phyloP scores from a whole-genome alignment of 2,888 invertebrate species.

The Cheilosia grossa region DNA sequence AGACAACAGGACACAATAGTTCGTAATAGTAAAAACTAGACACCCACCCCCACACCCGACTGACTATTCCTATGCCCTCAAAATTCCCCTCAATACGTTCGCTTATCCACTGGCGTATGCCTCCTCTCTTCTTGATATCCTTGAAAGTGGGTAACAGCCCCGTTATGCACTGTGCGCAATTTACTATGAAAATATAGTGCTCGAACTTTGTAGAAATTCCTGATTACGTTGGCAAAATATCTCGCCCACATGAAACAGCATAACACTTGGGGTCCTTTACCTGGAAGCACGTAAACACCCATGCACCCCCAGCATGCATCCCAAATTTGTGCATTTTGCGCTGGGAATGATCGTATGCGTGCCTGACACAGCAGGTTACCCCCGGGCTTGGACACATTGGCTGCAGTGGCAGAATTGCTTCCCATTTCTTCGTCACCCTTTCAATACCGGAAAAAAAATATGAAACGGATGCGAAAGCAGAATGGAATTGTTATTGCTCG shows the following conservation, averaged over 20 bases:
- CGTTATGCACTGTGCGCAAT: conserved; percentile 5
- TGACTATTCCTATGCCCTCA: too few species aligned
- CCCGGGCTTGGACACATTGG: too few species aligned
- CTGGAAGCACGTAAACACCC: not conserved
- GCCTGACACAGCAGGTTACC: not conserved
- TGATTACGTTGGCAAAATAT: conserved; percentile 46
- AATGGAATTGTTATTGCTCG: conserved; percentile 30
- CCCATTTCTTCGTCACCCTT: conserved; percentile 16
- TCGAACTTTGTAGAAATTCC: conserved; percentile 34
- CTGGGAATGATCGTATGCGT: conserved; percentile 6
- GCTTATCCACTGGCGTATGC: too few species aligned
- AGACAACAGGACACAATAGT: too few species aligned
- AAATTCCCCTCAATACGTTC: too few species aligned
- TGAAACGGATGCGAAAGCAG: conserved; percentile 27
- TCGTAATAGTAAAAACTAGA: too few species aligned
- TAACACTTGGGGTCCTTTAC: conserved; percentile 17
- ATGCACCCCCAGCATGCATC: too few species aligned
- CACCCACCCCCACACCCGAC: too few species aligned
- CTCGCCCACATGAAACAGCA: conserved; percentile 27
- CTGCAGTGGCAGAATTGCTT: conserved; percentile 1
- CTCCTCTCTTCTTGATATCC: not conserved
- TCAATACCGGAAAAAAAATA: conserved; percentile 19
- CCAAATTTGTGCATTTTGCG: too few species aligned
- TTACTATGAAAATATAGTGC: conserved; percentile 51
- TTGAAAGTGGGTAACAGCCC: not conserved